phyloP scores from a whole-genome alignment of 2,113 vertebrate genomes.

The Notiomystis cincta region DNA sequence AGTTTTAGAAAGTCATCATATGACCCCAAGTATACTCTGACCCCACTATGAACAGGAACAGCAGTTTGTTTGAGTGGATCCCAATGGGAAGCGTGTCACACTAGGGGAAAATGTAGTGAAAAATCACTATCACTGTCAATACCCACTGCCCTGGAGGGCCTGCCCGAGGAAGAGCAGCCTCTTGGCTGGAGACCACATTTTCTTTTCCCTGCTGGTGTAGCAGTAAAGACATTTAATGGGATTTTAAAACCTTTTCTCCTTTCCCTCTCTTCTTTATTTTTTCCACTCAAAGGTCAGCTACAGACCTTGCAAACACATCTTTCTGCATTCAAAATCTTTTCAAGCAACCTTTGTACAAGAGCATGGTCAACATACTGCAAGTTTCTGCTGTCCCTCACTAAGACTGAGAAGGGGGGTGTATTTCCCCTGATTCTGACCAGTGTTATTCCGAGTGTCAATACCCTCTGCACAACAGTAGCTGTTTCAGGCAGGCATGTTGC shows the following conservation, averaged over 20 bases:
- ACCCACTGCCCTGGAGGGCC: neutral
- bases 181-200: neutral
- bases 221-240: neutral
- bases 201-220: neutral
- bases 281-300: neutral
- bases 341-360: neutral
- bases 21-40: neutral
- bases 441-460: neutral
- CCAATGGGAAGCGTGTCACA: neutral
- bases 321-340: neutral
- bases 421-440: neutral
- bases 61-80: neutral
- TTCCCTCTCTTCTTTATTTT: neutral
- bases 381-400: neutral
- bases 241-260: neutral
- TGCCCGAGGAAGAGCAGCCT: neutral
- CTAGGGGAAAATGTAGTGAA: neutral
- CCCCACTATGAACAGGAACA: neutral
- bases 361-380: neutral
- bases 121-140: rapidly evolving
- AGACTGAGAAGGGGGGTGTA: neutral
- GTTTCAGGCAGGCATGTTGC: neutral
- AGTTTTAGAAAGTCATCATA: neutral
- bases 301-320: neutral
- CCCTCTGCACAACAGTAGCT: rapidly evolving